Conservation (phyloP, 2,113 vertebrate genomes). For the Cheirogaleus medius region DNA sequence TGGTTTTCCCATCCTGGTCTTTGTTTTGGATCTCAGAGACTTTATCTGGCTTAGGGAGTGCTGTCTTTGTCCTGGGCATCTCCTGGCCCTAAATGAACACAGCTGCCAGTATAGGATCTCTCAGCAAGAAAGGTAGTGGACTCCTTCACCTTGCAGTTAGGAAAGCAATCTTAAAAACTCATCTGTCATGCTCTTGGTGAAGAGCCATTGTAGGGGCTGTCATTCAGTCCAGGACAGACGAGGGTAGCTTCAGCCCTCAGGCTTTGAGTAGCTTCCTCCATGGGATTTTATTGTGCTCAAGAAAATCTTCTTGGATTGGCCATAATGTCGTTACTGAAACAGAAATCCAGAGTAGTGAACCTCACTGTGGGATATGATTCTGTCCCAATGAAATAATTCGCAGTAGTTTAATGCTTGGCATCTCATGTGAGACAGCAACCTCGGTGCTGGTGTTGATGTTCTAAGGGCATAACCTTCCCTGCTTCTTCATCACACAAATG, state of each 20-base stretch:
- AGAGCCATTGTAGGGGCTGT: not conserved
- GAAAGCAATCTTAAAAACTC: not conserved
- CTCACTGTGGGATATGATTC: not conserved
- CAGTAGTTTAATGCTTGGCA: not conserved
- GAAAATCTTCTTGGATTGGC: not conserved
- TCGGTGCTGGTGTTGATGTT: too few species aligned
- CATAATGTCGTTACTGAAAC: not conserved
- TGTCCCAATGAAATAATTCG: not conserved
- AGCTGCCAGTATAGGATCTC: not conserved
- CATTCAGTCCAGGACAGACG: not conserved
- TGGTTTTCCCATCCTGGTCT: not conserved
- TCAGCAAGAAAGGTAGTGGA: not conserved
- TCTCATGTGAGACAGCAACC: not conserved
- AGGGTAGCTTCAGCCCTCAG: not conserved
- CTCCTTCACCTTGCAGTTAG: too few species aligned
- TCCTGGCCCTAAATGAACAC: not conserved
- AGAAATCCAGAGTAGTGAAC: not conserved
- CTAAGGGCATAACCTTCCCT: too few species aligned
- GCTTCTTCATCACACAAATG: fast-evolving
- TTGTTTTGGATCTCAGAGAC: not conserved
- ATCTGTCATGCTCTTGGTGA: not conserved
- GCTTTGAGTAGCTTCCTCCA: not conserved
- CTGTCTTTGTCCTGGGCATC: not conserved
- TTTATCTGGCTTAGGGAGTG: not conserved
- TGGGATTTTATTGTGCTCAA: not conserved